Percentiles rank a stretch among this genome's conserved stretches.
Evolutionary conservation across 2,888 invertebrate species (phyloP).

Genomic region (Pimpla rufipes): DNA sequence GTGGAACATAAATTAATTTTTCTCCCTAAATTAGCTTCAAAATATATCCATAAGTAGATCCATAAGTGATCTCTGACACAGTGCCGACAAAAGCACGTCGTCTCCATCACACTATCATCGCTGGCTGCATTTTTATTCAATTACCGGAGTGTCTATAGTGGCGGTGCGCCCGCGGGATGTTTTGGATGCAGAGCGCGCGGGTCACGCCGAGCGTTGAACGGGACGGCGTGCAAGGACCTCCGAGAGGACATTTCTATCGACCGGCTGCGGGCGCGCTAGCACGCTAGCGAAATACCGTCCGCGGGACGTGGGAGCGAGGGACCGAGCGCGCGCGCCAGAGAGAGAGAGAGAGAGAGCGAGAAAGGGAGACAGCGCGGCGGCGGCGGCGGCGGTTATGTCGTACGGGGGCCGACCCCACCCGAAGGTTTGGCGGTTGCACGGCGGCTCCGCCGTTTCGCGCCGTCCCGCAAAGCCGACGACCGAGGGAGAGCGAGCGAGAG

Average conservation of each 20-base stretch:
- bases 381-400: slow-evolving; percentile 61
- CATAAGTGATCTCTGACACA: too few relatives aligned
- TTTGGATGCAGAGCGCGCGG: background rate
- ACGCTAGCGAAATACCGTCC: slow-evolving; percentile 12
- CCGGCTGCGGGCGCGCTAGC: slow-evolving; percentile 22
- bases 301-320: background rate
- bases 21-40: too few relatives aligned
- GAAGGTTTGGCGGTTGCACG: slow-evolving; percentile 61
- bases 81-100: too few relatives aligned
- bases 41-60: too few relatives aligned
- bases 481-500: slow-evolving; percentile 54
- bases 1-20: too few relatives aligned
- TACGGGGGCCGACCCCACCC: slow-evolving; percentile 70
- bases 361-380: slow-evolving; percentile 56
- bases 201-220: slow-evolving; percentile 20
- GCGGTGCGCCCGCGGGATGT: background rate
- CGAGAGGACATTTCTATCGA: slow-evolving; percentile 48
- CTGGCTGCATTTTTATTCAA: background rate
- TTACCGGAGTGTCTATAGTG: background rate
- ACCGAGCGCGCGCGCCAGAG: background rate
- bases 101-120: too few relatives aligned
- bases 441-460: slow-evolving; percentile 20
- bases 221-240: slow-evolving; percentile 52
- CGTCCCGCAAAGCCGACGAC: slow-evolving; percentile 39
- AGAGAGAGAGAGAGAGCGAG: slow-evolving; percentile 10